A percentile compares a stretch with the other conserved stretches of the same genome.
These are phyloP conservation scores for Lasioglossum vierecki DNA, from an alignment of 2,888 invertebrate genomes.

Conservation along the genomic window DNA sequence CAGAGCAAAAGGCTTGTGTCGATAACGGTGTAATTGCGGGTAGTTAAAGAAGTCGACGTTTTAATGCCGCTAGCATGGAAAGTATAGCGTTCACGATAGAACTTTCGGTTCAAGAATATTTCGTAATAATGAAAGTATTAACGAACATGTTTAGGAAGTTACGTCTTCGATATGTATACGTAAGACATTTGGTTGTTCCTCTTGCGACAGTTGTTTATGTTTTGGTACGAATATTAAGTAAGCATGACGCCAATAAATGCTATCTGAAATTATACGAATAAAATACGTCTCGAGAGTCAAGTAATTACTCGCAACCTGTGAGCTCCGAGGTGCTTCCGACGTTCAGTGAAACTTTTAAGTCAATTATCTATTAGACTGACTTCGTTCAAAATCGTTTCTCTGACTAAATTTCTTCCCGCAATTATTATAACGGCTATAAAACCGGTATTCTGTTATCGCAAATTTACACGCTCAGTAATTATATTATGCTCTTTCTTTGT, in stretches of 20 bases:
- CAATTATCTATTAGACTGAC: conserved; percentile 20
- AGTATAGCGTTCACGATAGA: conserved; percentile 52
- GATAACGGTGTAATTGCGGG: conserved; percentile 57
- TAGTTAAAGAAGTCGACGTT: conserved; percentile 51
- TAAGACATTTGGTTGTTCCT: conserved; percentile 37
- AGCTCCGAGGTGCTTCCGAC: conserved; percentile 24
- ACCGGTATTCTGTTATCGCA: conserved; percentile 60
- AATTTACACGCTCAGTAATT: conserved; percentile 65
- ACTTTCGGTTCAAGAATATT: conserved; percentile 45
- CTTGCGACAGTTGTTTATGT: conserved; percentile 21
- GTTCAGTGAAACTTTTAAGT: conserved; percentile 12
- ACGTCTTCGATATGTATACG: conserved; percentile 33
- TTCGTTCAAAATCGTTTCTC: conserved; percentile 46
- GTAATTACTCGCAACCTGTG: conserved; percentile 18
- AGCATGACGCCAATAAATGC: conserved; percentile 26
- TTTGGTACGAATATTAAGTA: conserved; percentile 27
- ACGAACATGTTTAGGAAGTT: conserved; percentile 15
- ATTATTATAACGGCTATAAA: conserved; percentile 61
- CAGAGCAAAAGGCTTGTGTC: conserved; percentile 52
- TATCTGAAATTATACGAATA: conserved; percentile 29
- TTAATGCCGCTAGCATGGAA: conserved; percentile 32
- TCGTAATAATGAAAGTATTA: conserved; percentile 37
- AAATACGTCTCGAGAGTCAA: conserved; percentile 13
- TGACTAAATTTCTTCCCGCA: conserved; percentile 65
- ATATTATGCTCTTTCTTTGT: conserved; percentile 73